Evolutionary conservation across 2,113 vertebrate species (phyloP).

Genomic region (Struthio camelus): DNA sequence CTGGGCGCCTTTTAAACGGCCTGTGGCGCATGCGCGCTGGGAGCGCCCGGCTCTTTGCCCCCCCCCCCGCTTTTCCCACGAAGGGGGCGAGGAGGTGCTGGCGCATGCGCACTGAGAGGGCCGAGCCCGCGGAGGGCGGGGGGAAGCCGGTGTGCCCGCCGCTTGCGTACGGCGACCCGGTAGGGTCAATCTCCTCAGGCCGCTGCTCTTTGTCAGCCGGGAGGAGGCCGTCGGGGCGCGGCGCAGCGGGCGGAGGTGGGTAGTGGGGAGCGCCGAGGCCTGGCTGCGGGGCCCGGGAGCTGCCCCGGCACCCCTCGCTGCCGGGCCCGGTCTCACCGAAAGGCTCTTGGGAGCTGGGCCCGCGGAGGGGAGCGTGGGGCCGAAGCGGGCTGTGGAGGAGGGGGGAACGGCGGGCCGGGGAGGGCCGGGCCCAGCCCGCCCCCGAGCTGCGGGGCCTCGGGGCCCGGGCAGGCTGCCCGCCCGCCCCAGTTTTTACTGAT

Average conservation of each 20-base stretch:
- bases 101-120: background rate
- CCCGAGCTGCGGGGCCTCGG: background rate
- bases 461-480: fast-evolving
- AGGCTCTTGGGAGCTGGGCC: background rate
- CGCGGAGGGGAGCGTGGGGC: background rate
- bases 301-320: fast-evolving
- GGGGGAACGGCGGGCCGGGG: background rate
- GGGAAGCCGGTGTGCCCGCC: background rate
- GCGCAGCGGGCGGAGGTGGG: background rate
- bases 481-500: background rate
- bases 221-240: background rate
- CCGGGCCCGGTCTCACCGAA: background rate
- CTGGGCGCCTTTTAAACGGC: fast-evolving
- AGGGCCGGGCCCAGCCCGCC: background rate
- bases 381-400: background rate
- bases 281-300: fast-evolving
- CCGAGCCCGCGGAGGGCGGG: background rate
- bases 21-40: fast-evolving
- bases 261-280: background rate
- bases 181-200: fast-evolving
- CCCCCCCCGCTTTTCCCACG: background rate
- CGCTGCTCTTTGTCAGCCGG: background rate
- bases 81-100: fast-evolving
- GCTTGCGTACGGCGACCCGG: background rate
- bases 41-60: fast-evolving